Base-by-base conservation (phyloP, 2,113 vertebrate genomes). In the Gracilinanus agilis region DNA sequence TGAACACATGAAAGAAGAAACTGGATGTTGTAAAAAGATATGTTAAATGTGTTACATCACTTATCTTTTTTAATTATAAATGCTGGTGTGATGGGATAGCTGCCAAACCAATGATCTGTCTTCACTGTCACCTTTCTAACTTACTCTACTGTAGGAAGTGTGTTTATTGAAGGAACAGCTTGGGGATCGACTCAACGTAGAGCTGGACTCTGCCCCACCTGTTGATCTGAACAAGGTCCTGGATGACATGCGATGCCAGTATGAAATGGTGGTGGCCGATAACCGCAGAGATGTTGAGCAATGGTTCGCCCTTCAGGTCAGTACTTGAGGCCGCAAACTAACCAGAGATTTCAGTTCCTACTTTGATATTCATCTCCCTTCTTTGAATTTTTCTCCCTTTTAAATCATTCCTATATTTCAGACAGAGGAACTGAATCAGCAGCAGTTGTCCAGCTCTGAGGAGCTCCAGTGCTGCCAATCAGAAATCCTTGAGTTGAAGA, bases 121-220 rank as follows among this genome's bases (percentile, higher is more conserved):
- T 24, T 5, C 21, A 11, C 92, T 25, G 56, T 53, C 53, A 91
- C 91, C 53, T n/a, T 83, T 27, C 58, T 92, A 44, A 92, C 44
- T 21, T 93, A 54, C 27, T 94, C 75, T 58, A 10, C n/a, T 91
- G 89, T 49, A 99, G 99, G 99, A 99, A 40, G 97, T 99, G 95
- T 98, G 92, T 88, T 93, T 98, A 40, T 91, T 99, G 95, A 98
- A 97, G 75, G 97, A 97, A 94, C 99, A 99, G 98, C 98, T 99
- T 3, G 98, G 98, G 0, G 99, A 99, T 96, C 99, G 97, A 16
- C 97, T 99, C 97, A 99, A 97, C 0, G 99, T 99, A 96, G 99
- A 99, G 96, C 98, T 99, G 49, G 98, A 99, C 40, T 98, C 99
- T 0, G 97, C 98, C 53, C 99, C 99, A 53, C 95, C 96, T 5